Base-by-base conservation (phyloP, 2,113 vertebrate genomes). In the Sylvia atricapilla region DNA sequence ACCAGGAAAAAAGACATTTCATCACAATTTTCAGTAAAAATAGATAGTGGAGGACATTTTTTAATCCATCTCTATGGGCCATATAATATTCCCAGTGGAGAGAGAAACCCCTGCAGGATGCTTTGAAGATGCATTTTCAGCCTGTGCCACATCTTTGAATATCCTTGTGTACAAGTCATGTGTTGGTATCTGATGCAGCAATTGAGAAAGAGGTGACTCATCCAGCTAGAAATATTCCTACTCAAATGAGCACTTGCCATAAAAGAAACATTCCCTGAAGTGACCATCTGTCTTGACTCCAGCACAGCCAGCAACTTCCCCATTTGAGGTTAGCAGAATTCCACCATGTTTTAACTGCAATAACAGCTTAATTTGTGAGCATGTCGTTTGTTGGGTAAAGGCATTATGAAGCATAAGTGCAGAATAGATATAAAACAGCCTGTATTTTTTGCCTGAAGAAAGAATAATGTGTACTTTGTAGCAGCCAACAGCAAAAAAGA, bases 221-320 rank as follows among this genome's bases (percentile, higher is more conserved):
- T 88, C 60, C 86, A 56, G 53, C 90, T 80, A 92, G 92, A 96
- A 94, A 93, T 81, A 88, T 50, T 93, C 72, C 73, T 90, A n/a
- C 63, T 91, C 46, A 62, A 87, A 63, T 1, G 6, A 78, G 72
- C 55, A 52, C 68, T 94, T 87, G 20, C 76, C 77, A 63, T 90
- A 74, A 74, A 69, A 88, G 79, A 94, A 64, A 74, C 37, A 30
- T 77, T 84, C 76, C 85, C 85, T 67, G 55, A 90, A 90, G 90
- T 90, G 93, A 88, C 85, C 93, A 92, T 93, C 85, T 95, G 72
- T 67, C 92, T 77, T 59, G 72, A 67, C 72, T 94, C 78, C 55
- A 94, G 85, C 50, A 67, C 59, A 80, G 76, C 82, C 87, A 94
- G 22, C 37, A 73, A 8, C 63, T 88, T 90, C 53, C 20, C 55